phyloP scores from a whole-genome alignment of 64 coral and sea anemone genomes.

The Actinia tenebrosa region DNA sequence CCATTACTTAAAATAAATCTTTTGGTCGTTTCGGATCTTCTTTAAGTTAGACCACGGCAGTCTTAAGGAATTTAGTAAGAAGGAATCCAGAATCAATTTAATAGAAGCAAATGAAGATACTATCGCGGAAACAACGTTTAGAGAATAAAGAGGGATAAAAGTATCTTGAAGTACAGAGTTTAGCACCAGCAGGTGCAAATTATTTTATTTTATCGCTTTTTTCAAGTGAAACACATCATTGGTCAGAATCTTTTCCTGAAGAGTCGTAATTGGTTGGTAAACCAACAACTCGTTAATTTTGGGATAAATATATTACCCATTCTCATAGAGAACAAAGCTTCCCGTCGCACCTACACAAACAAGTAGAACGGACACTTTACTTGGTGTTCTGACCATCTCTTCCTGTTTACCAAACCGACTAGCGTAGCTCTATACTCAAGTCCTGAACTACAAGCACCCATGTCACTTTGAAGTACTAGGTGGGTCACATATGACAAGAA shows the following conservation, averaged over 20 bases:
- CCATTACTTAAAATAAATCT: background rate
- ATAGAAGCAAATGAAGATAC: background rate
- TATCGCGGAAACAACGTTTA: background rate
- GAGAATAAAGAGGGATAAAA: background rate
- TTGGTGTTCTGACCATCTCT: background rate
- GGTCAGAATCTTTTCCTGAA: background rate
- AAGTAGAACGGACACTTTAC: background rate
- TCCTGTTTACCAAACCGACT: background rate
- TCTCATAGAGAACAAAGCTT: constrained; percentile 13
- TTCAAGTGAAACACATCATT: background rate
- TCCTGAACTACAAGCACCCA: background rate
- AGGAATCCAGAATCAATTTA: background rate
- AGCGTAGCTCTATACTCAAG: background rate
- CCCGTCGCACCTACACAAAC: background rate
- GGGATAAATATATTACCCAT: constrained; percentile 14
- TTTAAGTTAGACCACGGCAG: background rate
- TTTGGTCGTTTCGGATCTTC: background rate
- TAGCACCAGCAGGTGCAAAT: constrained; percentile 16
- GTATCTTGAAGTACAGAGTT: constrained; percentile 6
- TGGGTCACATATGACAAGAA: background rate
- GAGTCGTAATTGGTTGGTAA: constrained; percentile 14
- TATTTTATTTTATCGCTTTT: background rate
- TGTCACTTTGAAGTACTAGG: constrained; percentile 1
- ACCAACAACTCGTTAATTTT: constrained; percentile 19
- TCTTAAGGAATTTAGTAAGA: background rate